A percentile compares a stretch with the other conserved stretches of the same genome.
Conservation (phyloP, 1,140 invertebrate genomes). For the Leptinotarsa undecemlineata region DNA sequence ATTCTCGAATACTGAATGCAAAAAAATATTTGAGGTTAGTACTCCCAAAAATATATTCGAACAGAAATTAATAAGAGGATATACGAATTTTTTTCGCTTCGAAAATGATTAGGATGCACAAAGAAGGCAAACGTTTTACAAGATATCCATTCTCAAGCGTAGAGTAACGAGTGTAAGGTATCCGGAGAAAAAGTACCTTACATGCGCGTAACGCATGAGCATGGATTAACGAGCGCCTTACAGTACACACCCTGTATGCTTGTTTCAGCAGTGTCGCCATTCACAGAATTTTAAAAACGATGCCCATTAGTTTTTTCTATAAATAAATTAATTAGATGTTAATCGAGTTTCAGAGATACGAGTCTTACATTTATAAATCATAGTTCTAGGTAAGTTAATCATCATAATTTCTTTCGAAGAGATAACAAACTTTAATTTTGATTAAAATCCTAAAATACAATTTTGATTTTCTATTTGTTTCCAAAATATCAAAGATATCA, state of each 20-base stretch:
- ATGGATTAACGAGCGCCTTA: slow-evolving; percentile 45
- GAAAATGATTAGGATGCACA: slow-evolving; percentile 47
- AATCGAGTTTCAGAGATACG: neutral
- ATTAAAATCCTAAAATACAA: too few relatives aligned
- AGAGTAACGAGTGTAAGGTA: slow-evolving; percentile 40
- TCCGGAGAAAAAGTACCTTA: slow-evolving; percentile 35
- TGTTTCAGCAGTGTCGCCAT: slow-evolving; percentile 36
- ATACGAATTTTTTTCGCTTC: slow-evolving; percentile 23
- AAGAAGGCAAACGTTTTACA: slow-evolving; percentile 50
- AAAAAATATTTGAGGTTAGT: slow-evolving; percentile 2
- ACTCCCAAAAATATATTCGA: neutral
- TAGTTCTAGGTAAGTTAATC: too few relatives aligned
- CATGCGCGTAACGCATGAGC: slow-evolving; percentile 43
- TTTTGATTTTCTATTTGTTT: too few relatives aligned
- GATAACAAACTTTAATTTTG: too few relatives aligned
- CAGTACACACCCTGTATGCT: slow-evolving; percentile 41
- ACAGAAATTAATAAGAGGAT: slow-evolving; percentile 1
- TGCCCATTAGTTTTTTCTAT: neutral
- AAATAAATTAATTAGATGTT: neutral
- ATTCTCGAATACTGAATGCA: slow-evolving; percentile 39
- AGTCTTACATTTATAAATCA: neutral
- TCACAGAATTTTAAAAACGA: slow-evolving; percentile 32
- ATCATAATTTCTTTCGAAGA: too few relatives aligned
- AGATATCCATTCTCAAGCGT: slow-evolving; percentile 46
- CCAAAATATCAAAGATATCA: too few relatives aligned